Percentiles rank a stretch among this genome's conserved stretches.
Conservation (phyloP, 2,113 vertebrate genomes). For the Strix uralensis region DNA sequence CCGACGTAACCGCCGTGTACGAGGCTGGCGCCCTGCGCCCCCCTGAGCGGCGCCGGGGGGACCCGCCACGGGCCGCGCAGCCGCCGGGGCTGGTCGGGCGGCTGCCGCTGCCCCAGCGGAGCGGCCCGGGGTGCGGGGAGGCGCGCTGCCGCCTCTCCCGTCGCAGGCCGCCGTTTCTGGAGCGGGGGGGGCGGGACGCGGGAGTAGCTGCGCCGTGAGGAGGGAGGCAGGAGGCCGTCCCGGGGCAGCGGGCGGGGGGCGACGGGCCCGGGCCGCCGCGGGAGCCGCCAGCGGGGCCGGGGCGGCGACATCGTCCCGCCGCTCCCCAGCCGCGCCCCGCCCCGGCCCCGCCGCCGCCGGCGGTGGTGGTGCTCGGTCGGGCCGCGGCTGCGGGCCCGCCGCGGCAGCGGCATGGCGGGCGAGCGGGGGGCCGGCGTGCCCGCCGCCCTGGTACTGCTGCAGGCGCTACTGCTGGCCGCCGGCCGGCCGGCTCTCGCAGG, state of each 20-base stretch:
- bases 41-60: too few relatives aligned
- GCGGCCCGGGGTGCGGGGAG: rapidly evolving
- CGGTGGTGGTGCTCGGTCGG: not conserved
- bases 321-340: too few relatives aligned
- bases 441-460: not conserved
- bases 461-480: not conserved
- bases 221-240: not conserved
- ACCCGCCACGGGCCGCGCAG: too few relatives aligned
- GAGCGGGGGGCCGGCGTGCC: not conserved
- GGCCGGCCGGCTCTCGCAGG: not conserved
- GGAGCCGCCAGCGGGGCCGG: not conserved
- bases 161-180: rapidly evolving
- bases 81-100: too few relatives aligned
- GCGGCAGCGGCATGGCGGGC: not conserved
- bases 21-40: not conserved
- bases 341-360: not conserved
- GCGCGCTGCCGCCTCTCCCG: rapidly evolving
- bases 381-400: not conserved
- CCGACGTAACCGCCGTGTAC: rapidly evolving
- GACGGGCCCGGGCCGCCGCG: too few relatives aligned
- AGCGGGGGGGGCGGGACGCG: not conserved
- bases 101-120: not conserved
- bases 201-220: not conserved
- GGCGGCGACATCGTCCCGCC: too few relatives aligned
- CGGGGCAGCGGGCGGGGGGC: not conserved